Evolutionary conservation across 2,113 vertebrate species (phyloP).

Genomic region (Corythaixoides concolor): DNA sequence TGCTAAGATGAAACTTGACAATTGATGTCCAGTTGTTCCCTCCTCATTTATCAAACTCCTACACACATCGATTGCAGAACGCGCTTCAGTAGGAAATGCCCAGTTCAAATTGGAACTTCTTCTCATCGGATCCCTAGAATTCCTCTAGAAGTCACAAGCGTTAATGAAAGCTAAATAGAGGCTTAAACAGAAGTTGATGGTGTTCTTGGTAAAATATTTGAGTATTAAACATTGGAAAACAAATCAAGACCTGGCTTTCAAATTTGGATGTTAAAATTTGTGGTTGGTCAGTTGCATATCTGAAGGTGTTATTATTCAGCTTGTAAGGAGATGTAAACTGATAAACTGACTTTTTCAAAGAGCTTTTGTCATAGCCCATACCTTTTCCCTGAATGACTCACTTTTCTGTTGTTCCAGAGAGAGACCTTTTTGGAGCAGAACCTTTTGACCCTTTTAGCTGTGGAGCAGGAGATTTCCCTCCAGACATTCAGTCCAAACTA

Average conservation of each 20-base stretch:
- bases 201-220: neutral
- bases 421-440: conserved; percentile 95
- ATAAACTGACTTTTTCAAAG: neutral
- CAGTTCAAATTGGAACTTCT: neutral
- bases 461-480: conserved; percentile 91
- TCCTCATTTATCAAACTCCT: neutral
- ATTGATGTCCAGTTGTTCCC: neutral
- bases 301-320: neutral
- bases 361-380: rapidly evolving
- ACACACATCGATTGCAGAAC: neutral
- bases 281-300: neutral
- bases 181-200: neutral
- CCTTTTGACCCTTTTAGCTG: conserved; percentile 98
- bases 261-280: neutral
- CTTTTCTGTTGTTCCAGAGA: conserved; percentile 80
- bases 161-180: neutral
- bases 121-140: rapidly evolving
- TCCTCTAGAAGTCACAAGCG: neutral
- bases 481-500: conserved; percentile 96
- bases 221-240: neutral
- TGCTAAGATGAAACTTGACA: neutral
- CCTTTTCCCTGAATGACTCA: neutral
- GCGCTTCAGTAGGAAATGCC: neutral
- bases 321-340: neutral
- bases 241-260: neutral